Conservation (phyloP, 1,140 invertebrate species). For the Cepaea nemoralis region DNA sequence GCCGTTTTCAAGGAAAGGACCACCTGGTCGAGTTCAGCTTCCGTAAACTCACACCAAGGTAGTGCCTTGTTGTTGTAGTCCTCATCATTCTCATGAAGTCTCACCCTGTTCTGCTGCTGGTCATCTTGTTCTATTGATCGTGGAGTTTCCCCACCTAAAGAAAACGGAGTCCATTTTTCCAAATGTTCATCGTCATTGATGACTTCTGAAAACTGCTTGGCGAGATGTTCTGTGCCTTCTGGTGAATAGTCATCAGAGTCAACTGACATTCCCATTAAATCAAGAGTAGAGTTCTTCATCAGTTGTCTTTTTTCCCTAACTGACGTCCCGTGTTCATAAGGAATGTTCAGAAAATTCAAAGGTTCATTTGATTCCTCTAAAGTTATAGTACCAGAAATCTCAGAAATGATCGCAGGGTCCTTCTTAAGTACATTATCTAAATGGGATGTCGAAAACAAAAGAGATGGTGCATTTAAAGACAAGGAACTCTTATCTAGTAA, state of each 20-base stretch:
- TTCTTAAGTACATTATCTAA: not conserved
- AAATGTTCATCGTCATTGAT: not conserved
- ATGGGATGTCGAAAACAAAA: not conserved
- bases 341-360: conserved; percentile 3
- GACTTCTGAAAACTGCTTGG: too few species aligned
- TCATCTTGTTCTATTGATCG: not conserved
- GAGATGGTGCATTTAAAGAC: not conserved
- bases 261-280: too few species aligned
- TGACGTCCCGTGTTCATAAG: not conserved
- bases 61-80: conserved; percentile 7
- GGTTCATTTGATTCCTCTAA: not conserved
- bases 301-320: too few species aligned
- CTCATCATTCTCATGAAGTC: not conserved
- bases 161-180: not conserved
- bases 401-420: not conserved
- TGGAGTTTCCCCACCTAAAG: not conserved
- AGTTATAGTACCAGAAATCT: not conserved
- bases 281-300: too few species aligned
- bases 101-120: not conserved
- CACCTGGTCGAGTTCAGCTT: conserved; percentile 18
- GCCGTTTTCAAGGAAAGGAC: conserved; percentile 12
- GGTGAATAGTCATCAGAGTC: too few species aligned
- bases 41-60: conserved; percentile 34
- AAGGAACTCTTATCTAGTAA: not conserved
- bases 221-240: too few species aligned